These are phyloP conservation scores for Meta bourneti DNA, from an alignment of 2,888 invertebrate species.

Conservation along the genomic window DNA sequence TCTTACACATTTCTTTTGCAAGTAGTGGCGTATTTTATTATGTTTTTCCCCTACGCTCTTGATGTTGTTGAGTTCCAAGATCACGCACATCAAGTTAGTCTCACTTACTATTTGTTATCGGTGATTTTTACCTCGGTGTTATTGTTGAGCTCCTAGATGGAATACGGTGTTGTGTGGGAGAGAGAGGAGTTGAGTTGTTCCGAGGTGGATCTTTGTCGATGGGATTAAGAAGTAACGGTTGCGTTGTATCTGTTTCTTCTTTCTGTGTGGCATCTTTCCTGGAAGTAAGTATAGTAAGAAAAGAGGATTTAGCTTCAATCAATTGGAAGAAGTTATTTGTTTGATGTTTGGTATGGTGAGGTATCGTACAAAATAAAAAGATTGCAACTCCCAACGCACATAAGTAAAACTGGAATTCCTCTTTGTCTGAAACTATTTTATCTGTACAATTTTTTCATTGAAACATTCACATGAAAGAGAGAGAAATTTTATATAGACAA, in stretches of 20 bases:
- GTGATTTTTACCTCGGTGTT: slow-evolving; percentile 8
- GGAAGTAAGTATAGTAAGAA: not conserved
- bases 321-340: slow-evolving; percentile 49
- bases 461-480: no score
- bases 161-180: slow-evolving; percentile 24
- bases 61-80: slow-evolving; percentile 20
- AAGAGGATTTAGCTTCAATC: slow-evolving; percentile 32
- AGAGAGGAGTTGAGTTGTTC: slow-evolving; percentile 6
- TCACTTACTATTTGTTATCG: slow-evolving; percentile 63
- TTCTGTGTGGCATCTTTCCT: not conserved
- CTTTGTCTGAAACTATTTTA: not conserved
- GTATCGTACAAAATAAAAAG: not conserved
- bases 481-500: no score
- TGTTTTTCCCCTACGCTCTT: slow-evolving; percentile 16
- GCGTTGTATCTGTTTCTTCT: slow-evolving; percentile 35
- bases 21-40: slow-evolving; percentile 32
- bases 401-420: not conserved
- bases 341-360: not conserved
- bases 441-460: no score
- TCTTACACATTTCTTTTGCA: slow-evolving; percentile 52
- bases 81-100: slow-evolving; percentile 55
- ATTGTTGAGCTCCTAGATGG: slow-evolving; percentile 28
- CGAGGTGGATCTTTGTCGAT: slow-evolving; percentile 7
- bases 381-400: not conserved
- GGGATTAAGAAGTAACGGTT: slow-evolving; percentile 53